Base-by-base conservation (phyloP, 1,140 invertebrate genomes). In the Bombus cullumanus region DNA sequence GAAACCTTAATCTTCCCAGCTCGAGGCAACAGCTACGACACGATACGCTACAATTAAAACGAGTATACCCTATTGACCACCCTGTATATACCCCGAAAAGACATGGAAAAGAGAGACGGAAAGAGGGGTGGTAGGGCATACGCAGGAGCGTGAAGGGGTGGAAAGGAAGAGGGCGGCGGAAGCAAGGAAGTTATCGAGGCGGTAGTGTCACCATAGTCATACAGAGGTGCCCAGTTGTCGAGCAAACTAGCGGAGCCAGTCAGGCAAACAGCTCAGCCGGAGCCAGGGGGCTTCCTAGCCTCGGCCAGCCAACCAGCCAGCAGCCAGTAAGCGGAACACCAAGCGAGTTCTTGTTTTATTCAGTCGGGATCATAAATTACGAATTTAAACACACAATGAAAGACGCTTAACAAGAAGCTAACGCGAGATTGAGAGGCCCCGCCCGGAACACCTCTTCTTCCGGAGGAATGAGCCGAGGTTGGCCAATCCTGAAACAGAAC, bases 331-430 rank as follows among this genome's bases (percentile, higher is more conserved):
- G 91, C 88, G 73, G 88, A 86, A 85, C 84, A 62, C 64, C 64
- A 66, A 85, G 88, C 90, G 86, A 91, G 93, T 93, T 95, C 94
- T 94, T 95, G 94, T 95, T 95, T 95, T 95, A 95, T 95, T 95
- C 95, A 95, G 94, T 95, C 94, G 93, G 94, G 93, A 95, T 95
- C 94, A 95, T 95, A 95, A 95, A 95, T 95, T 95, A 95, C 94
- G 94, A 95, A 94, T 95, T 95, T 95, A 95, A 95, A 95, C 94
- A 95, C 94, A 95, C 95, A 95, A 95, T 95, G 94, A 95, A 95
- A 95, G 95, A 95, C 94, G 94, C 94, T 95, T 95, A 95, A 95
- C 95, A 95, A 95, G 95, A 95, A 95, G 94, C 94, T 95, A 95
- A 95, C 94, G 95, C 94, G 94, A 95, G 94, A 95, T 95, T 95